Conservation (phyloP, 2,113 vertebrate species). For the Amblyopsis rosae region DNA sequence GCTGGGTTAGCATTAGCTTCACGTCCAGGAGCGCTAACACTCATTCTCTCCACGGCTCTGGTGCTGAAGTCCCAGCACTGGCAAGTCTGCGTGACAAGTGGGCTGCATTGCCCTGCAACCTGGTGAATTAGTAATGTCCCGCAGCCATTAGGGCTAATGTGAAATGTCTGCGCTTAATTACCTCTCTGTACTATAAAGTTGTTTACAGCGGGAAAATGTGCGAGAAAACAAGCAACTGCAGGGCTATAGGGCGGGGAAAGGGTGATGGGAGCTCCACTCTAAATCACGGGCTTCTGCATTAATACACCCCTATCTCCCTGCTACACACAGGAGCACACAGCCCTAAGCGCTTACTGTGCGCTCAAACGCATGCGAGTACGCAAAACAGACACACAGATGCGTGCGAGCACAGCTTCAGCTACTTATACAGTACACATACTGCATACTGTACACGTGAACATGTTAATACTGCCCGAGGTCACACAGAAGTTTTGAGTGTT, state of each 20-base stretch:
- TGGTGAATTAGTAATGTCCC: constrained; percentile 65
- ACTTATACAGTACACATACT: constrained; percentile 5
- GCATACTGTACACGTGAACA: constrained; percentile 6
- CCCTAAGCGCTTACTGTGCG: background rate
- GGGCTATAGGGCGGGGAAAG: constrained; percentile 27
- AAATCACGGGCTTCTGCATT: constrained; percentile 30
- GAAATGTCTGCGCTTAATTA: constrained; percentile 70
- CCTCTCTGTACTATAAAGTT: constrained; percentile 55
- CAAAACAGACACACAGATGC: background rate
- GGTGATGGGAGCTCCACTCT: constrained; percentile 10
- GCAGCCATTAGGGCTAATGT: constrained; percentile 66
- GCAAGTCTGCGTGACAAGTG: constrained; percentile 39
- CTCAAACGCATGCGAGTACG: too few species aligned
- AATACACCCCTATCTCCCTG: constrained; percentile 21
- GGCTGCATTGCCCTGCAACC: constrained; percentile 36
- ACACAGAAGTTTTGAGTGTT: constrained; percentile 34
- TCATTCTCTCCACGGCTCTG: constrained; percentile 1
- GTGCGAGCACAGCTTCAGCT: background rate
- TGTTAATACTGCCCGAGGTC: constrained; percentile 36
- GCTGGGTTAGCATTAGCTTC: background rate
- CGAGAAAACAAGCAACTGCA: constrained; percentile 41
- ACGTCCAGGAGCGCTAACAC: background rate
- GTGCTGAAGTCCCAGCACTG: constrained; percentile 8
- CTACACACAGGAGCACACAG: background rate
- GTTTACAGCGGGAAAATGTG: constrained; percentile 69